Evolutionary conservation across 1,140 invertebrate genomes (phyloP).

Genomic region (Drosophila kohkoa): DNA sequence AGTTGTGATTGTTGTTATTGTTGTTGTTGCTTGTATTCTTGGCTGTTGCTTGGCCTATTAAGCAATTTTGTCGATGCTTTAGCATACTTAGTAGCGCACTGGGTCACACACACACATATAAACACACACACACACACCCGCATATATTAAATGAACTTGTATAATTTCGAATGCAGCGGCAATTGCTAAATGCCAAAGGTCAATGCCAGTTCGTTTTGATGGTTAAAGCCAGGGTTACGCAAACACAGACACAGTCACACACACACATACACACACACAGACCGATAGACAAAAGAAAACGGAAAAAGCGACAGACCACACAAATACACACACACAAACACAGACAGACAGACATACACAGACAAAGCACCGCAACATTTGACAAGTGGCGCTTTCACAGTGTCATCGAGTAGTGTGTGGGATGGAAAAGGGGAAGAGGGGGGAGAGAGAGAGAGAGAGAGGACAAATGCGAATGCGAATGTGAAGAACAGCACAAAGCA

Average conservation of each 20-base stretch:
- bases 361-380: conserved; percentile 7
- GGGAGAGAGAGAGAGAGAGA: conserved; percentile 2
- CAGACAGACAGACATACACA: conserved; percentile 16
- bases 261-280: neutral
- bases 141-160: conserved; percentile 14
- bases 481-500: neutral
- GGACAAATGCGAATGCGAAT: neutral
- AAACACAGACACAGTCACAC: conserved; percentile 38
- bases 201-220: conserved; percentile 61
- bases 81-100: conserved; percentile 22
- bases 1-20: conserved; percentile 56
- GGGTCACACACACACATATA: conserved; percentile 20
- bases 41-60: conserved; percentile 21
- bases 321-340: neutral
- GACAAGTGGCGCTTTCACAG: conserved; percentile 8
- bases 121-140: conserved; percentile 16
- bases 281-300: conserved; percentile 13
- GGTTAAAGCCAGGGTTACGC: conserved; percentile 64
- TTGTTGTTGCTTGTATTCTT: conserved; percentile 29
- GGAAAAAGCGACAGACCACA: conserved; percentile 22
- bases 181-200: conserved; percentile 69
- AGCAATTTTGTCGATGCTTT: conserved; percentile 22
- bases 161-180: conserved; percentile 28
- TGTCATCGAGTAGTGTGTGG: neutral
- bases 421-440: neutral